Evolutionary conservation across 2,113 vertebrate species (phyloP).

Genomic region (Tenrec ecaudatus): DNA sequence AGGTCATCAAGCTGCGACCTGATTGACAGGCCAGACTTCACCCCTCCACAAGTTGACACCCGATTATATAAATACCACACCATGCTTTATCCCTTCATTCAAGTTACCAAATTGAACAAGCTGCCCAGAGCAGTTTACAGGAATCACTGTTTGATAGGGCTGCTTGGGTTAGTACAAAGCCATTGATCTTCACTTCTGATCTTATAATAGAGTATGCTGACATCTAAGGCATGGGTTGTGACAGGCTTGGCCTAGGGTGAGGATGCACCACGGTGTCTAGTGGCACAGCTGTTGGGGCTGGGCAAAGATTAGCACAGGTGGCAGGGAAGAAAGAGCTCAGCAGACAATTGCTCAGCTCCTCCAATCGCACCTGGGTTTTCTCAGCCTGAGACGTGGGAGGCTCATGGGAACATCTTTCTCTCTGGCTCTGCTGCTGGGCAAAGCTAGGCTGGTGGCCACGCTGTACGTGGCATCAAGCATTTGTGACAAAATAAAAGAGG

Average conservation of each 20-base stretch:
- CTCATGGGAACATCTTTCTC: background rate
- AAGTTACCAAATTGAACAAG: background rate
- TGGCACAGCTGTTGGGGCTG: background rate
- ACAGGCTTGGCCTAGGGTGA: background rate
- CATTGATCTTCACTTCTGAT: background rate
- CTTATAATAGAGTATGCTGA: background rate
- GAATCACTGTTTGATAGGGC: background rate
- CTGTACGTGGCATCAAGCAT: background rate
- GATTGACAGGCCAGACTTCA: too few species aligned
- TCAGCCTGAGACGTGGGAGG: background rate
- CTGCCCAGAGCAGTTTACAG: background rate
- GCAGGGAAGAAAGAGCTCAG: background rate
- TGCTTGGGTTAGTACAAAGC: background rate
- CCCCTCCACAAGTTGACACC: too few species aligned
- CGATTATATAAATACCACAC: too few species aligned
- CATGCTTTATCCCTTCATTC: background rate
- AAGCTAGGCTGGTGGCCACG: background rate
- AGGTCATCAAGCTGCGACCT: too few species aligned
- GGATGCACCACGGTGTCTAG: background rate
- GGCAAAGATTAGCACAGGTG: background rate
- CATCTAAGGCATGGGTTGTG: background rate
- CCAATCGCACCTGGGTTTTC: background rate
- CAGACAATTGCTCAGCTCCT: background rate
- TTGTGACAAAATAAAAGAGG: background rate
- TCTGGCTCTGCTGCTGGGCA: background rate